Conservation (phyloP, 2,797 vertebrate genomes). For the Loris lydekkerianus region DNA sequence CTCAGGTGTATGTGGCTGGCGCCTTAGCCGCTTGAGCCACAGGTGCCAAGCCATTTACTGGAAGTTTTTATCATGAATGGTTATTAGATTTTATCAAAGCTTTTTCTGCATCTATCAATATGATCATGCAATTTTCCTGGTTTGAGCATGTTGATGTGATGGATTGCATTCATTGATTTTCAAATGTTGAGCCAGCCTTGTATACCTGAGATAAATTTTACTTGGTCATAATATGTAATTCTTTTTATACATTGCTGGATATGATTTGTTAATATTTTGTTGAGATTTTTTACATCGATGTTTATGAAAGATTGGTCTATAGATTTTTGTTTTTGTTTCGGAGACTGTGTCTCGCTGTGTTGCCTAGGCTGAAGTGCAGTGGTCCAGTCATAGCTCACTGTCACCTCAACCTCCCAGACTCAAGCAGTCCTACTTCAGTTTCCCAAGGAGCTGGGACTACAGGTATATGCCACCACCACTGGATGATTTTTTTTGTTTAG, state of each 20-base stretch:
- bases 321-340: not conserved
- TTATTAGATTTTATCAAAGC: not conserved
- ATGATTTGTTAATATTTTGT: not conserved
- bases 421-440: not conserved
- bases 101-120: not conserved
- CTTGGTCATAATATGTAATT: not conserved
- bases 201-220: not conserved
- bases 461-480: not conserved
- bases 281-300: not conserved
- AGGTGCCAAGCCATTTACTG: too few species aligned
- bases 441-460: not conserved
- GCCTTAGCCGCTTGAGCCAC: too few species aligned
- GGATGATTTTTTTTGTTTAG: not conserved
- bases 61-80: not conserved
- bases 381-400: not conserved
- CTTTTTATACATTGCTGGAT: not conserved
- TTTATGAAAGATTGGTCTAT: not conserved
- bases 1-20: too few species aligned
- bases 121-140: not conserved
- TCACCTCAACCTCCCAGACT: not conserved
- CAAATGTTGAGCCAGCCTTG: not conserved
- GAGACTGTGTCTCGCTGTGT: not conserved
- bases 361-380: not conserved
- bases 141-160: not conserved
- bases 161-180: not conserved